Percentiles rank a stretch among this genome's conserved stretches.
These are phyloP conservation scores for Aphrocallistes beatrix DNA, from an alignment of 37 sponge, comb jelly and placozoan species.

Conservation along the genomic window DNA sequence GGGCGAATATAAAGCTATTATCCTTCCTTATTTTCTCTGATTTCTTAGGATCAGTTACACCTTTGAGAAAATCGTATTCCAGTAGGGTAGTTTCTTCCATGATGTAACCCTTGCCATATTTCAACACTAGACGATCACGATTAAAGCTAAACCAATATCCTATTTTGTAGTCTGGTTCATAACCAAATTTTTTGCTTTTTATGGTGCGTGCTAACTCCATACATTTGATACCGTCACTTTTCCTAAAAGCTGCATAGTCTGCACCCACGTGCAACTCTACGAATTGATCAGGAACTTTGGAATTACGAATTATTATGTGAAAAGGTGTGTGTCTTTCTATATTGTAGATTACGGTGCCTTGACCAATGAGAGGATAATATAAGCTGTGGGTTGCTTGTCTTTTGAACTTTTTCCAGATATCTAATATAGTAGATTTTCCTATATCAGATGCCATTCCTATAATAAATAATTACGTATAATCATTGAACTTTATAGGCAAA, in stretches of 20 bases:
- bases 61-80: conserved; percentile 19
- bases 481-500: too few species aligned
- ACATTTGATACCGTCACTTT: too few species aligned
- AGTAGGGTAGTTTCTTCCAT: conserved; percentile 49
- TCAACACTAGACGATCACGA: conserved; percentile 29
- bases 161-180: conserved; percentile 22
- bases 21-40: neutral
- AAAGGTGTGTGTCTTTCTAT: conserved; percentile 22
- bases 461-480: too few species aligned
- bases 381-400: too few species aligned
- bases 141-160: conserved; percentile 58
- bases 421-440: too few species aligned
- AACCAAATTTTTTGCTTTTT: conserved; percentile 25
- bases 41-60: neutral
- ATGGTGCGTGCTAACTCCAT: too few species aligned
- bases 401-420: too few species aligned
- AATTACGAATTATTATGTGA: conserved; percentile 25
- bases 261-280: too few species aligned
- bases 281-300: too few species aligned
- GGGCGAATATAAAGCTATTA: conserved; percentile 29
- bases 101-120: conserved; percentile 57
- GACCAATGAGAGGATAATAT: conserved; percentile 33
- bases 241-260: too few species aligned
- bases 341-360: conserved; percentile 27
- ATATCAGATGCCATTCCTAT: too few species aligned